phyloP scores from a whole-genome alignment of 1,140 invertebrate genomes.

The Aphidius ervi region DNA sequence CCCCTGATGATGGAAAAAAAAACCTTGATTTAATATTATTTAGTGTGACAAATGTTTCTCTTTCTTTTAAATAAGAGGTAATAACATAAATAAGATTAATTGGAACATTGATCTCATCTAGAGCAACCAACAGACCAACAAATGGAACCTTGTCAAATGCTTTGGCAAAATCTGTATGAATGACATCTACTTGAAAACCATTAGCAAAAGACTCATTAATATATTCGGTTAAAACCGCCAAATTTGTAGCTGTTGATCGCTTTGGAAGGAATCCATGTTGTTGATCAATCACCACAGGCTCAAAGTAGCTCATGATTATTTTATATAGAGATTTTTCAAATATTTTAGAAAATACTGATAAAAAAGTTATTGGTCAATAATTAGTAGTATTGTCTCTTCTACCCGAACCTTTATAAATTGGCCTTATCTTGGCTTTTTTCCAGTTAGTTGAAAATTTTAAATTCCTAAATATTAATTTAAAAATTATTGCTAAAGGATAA shows the following conservation, averaged over 20 bases:
- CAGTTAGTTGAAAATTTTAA: not conserved
- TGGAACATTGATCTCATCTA: too few relatives aligned
- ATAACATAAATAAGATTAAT: too few relatives aligned
- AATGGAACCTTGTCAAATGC: constrained; percentile 33
- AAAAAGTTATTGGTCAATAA: constrained; percentile 34
- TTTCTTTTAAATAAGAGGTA: too few relatives aligned
- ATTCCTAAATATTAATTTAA: too few relatives aligned
- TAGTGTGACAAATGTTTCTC: too few relatives aligned
- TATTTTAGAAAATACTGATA: constrained; percentile 30
- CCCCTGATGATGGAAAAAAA: too few relatives aligned
- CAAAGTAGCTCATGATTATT: constrained; percentile 12
- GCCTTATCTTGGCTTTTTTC: constrained; percentile 19
- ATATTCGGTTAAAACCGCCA: constrained; percentile 27
- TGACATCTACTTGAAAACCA: constrained; percentile 31
- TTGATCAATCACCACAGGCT: not conserved
- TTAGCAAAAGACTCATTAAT: constrained; percentile 24
- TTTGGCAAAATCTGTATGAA: constrained; percentile 37
- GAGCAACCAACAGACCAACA: too few relatives aligned
- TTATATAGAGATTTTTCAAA: constrained; percentile 28
- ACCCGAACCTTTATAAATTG: constrained; percentile 27
- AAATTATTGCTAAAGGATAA: too few relatives aligned
- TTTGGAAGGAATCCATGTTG: constrained; percentile 33
- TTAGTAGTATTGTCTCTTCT: constrained; percentile 21
- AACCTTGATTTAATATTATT: too few relatives aligned
- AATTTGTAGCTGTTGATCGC: constrained; percentile 29